Percentiles rank a stretch among this genome's conserved stretches.
phyloP scores from a whole-genome alignment of 2,888 invertebrate genomes.

The Liodrosophila aerea region DNA sequence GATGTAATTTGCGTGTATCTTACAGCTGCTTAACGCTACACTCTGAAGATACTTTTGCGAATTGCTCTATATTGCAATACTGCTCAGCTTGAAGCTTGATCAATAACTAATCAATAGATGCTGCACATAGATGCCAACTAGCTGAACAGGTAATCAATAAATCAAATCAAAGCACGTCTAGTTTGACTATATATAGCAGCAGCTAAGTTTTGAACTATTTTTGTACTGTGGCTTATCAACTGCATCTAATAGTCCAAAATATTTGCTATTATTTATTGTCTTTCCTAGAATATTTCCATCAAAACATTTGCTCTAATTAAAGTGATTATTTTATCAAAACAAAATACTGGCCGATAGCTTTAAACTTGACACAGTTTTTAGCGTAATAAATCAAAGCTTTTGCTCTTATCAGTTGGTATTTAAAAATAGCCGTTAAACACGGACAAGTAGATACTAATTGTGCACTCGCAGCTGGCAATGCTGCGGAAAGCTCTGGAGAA shows the following conservation, averaged over 20 bases:
- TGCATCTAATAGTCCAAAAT: too few relatives aligned
- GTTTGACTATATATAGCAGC: background rate
- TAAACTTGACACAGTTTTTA: conserved; percentile 3
- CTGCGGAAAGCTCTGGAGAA: conserved; percentile 27
- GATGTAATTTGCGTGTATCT: background rate
- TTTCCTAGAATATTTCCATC: too few relatives aligned
- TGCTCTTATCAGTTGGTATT: background rate
- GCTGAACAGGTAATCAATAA: background rate
- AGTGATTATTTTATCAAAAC: background rate
- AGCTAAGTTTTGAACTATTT: background rate
- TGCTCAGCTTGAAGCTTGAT: conserved; percentile 56
- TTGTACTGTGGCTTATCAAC: too few relatives aligned
- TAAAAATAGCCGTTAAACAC: conserved; percentile 22
- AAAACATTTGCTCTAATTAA: too few relatives aligned
- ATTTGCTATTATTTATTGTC: too few relatives aligned
- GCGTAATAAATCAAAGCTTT: background rate
- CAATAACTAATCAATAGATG: conserved; percentile 70
- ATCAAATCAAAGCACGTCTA: too few relatives aligned
- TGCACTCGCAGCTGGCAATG: conserved; percentile 31
- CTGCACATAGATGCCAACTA: conserved; percentile 16
- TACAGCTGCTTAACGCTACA: background rate
- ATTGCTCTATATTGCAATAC: conserved; percentile 10
- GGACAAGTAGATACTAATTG: background rate
- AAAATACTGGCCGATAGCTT: background rate
- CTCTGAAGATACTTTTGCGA: conserved; percentile 1